Percentiles rank a stretch among this genome's conserved stretches.
These are phyloP conservation scores for Eubasilissa splendida DNA, from an alignment of 2,888 invertebrate species.

Conservation along the genomic window DNA sequence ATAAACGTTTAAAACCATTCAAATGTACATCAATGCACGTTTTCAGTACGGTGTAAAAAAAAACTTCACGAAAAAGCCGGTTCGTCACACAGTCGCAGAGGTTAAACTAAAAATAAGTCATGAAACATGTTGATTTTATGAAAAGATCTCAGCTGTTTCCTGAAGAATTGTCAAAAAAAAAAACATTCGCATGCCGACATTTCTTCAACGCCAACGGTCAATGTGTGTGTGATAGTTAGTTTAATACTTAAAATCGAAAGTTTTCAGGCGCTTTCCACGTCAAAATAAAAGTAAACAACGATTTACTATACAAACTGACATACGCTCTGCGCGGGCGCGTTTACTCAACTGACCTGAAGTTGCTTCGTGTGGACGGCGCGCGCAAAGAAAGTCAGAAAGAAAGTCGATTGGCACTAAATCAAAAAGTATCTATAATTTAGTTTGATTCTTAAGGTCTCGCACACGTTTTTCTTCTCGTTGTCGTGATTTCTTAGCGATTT, in stretches of 20 bases:
- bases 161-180: too few species aligned
- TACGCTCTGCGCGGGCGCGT: background rate
- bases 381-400: slow-evolving; percentile 9
- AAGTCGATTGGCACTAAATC: background rate
- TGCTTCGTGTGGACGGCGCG: background rate
- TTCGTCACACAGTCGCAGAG: background rate
- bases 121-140: background rate
- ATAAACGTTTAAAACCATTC: too few species aligned
- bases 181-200: too few species aligned
- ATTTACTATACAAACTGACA: slow-evolving; percentile 15
- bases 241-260: too few species aligned
- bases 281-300: slow-evolving; percentile 20
- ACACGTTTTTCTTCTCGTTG: too few species aligned
- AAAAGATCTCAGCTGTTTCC: background rate
- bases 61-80: background rate
- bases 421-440: background rate
- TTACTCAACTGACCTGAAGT: slow-evolving; percentile 13
- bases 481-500: too few species aligned
- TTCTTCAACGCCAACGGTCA: too few species aligned
- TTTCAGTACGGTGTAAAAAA: too few species aligned
- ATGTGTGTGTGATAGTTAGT: too few species aligned
- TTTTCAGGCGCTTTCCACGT: background rate
- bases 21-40: too few species aligned
- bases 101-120: slow-evolving; percentile 4
- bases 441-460: too few species aligned